These are phyloP conservation scores for Cheilosia soror DNA, from an alignment of 2,888 invertebrate genomes.

Conservation along the genomic window DNA sequence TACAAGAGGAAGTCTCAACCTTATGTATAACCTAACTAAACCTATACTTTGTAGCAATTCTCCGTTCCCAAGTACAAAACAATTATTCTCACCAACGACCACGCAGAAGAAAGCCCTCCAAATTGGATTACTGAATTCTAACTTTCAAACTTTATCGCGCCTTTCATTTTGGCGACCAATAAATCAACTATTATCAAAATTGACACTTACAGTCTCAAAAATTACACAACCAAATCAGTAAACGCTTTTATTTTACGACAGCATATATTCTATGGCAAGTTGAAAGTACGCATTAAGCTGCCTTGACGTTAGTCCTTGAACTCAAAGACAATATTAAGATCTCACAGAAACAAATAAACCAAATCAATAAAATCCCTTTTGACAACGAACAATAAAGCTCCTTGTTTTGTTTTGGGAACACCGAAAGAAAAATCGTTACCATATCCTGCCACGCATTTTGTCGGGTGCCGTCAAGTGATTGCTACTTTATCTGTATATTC, in stretches of 20 bases:
- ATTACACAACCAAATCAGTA: slow-evolving; percentile 12
- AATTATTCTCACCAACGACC: too few relatives aligned
- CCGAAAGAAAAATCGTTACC: not conserved
- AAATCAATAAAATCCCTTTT: slow-evolving; percentile 45
- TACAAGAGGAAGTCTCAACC: too few relatives aligned
- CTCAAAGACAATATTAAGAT: slow-evolving; percentile 46
- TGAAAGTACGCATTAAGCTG: slow-evolving; percentile 17
- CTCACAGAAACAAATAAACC: slow-evolving; percentile 12
- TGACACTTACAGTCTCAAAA: not conserved
- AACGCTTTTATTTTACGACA: slow-evolving; percentile 11
- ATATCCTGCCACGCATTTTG: slow-evolving; percentile 47
- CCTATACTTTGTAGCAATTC: too few relatives aligned
- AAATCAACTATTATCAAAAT: too few relatives aligned
- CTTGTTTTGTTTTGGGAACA: not conserved
- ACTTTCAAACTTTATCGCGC: too few relatives aligned
- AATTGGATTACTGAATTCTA: too few relatives aligned
- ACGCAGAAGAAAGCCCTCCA: too few relatives aligned
- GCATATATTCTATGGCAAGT: not conserved
- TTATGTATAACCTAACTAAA: too few relatives aligned
- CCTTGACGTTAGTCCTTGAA: slow-evolving; percentile 22
- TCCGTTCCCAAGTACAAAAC: too few relatives aligned
- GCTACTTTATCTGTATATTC: slow-evolving; percentile 43
- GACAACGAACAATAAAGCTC: slow-evolving; percentile 1
- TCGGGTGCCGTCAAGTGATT: slow-evolving; percentile 24
- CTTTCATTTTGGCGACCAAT: too few relatives aligned